A percentile compares a stretch with the other conserved stretches of the same genome.
These are phyloP conservation scores for Monopterus albus DNA, from an alignment of 2,113 vertebrate genomes.

Conservation along the genomic window DNA sequence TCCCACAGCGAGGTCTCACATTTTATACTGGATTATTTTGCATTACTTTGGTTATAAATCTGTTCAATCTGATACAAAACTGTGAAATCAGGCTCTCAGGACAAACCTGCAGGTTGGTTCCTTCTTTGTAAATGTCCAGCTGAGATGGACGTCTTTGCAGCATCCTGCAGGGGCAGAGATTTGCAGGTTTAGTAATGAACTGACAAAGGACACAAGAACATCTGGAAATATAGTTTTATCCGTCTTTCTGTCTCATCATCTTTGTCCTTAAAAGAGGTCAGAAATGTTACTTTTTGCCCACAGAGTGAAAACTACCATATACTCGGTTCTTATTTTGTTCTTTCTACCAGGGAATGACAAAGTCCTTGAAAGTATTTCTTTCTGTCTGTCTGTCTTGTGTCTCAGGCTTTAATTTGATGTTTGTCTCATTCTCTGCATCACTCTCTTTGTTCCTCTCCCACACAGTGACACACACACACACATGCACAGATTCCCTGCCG, in stretches of 20 bases:
- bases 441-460: conserved; percentile 55
- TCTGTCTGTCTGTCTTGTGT: background rate
- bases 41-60: too few relatives aligned
- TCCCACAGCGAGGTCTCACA: background rate
- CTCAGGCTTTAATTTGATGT: conserved; percentile 36
- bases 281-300: too few relatives aligned
- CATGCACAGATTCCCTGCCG: conserved; percentile 65
- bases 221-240: too few relatives aligned
- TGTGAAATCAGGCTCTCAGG: background rate
- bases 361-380: too few relatives aligned
- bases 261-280: too few relatives aligned
- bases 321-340: too few relatives aligned
- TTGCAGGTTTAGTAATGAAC: background rate
- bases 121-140: background rate
- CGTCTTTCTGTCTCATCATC: background rate
- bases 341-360: too few relatives aligned
- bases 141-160: background rate
- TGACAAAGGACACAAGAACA: background rate
- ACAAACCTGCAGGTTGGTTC: conserved; percentile 47
- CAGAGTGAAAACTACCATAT: too few relatives aligned
- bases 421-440: conserved; percentile 40
- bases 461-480: conserved; percentile 29
- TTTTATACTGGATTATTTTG: background rate
- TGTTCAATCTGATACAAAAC: too few relatives aligned
- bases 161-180: conserved; percentile 23